Conservation (phyloP, 2,888 invertebrate species). For the Emesis russula region DNA sequence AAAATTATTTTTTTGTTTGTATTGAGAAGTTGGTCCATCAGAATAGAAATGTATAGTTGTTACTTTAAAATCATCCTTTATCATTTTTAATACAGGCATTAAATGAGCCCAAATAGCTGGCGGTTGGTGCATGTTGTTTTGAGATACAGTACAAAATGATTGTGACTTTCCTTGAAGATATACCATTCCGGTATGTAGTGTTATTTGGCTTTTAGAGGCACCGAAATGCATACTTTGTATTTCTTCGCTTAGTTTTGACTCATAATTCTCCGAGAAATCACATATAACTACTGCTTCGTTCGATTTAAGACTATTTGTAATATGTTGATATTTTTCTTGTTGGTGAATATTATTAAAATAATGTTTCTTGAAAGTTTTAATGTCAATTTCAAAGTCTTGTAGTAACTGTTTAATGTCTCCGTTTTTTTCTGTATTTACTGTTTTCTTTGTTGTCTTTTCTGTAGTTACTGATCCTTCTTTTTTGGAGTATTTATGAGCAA, state of each 20-base stretch:
- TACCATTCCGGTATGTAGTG: slow-evolving; percentile 70
- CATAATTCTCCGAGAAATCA: slow-evolving; percentile 75
- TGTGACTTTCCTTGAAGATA: slow-evolving; percentile 56
- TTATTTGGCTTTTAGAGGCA: slow-evolving; percentile 63
- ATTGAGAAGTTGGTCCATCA: slow-evolving; percentile 69
- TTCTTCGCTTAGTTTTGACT: slow-evolving; percentile 59
- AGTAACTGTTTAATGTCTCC: slow-evolving; percentile 39
- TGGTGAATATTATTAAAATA: slow-evolving; percentile 53
- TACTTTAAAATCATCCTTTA: slow-evolving; percentile 40
- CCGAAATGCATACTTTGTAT: slow-evolving; percentile 76
- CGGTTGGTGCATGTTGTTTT: too few species aligned
- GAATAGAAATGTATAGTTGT: slow-evolving; percentile 67
- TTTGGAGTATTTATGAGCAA: slow-evolving; percentile 40
- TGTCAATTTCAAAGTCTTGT: slow-evolving; percentile 43
- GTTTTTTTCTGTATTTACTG: slow-evolving; percentile 36
- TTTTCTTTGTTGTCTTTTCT: slow-evolving; percentile 43
- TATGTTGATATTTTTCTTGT: slow-evolving; percentile 41
- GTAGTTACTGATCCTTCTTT: slow-evolving; percentile 32
- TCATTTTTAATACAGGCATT: slow-evolving; percentile 49
- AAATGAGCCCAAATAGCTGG: too few species aligned
- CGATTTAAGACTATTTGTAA: slow-evolving; percentile 25
- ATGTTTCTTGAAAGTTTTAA: slow-evolving; percentile 50
- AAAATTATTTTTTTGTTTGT: slow-evolving; percentile 74
- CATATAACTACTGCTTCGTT: slow-evolving; percentile 54
- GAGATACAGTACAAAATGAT: too few species aligned